These are phyloP conservation scores for Catalaphyllia jardinei DNA, from an alignment of 64 coral and sea anemone species.

Conservation along the genomic window DNA sequence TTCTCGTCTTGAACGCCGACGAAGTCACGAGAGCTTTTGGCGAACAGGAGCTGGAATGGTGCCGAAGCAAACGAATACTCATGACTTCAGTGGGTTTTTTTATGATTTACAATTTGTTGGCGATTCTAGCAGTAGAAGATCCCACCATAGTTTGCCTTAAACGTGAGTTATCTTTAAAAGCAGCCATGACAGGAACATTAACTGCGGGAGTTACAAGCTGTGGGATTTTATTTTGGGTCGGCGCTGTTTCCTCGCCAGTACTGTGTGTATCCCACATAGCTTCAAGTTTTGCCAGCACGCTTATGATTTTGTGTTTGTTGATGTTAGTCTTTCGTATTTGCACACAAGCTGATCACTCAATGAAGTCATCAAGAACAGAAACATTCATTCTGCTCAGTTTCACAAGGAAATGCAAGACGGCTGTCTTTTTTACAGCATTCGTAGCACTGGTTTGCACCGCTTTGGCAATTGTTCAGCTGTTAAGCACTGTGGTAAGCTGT, in stretches of 20 bases:
- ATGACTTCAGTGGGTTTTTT: background rate
- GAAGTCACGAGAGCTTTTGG: background rate
- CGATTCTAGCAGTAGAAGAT: slow-evolving; percentile 6
- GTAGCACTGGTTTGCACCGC: background rate
- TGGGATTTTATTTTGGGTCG: background rate
- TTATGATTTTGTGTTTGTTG: background rate
- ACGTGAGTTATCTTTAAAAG: background rate
- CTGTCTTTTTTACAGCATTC: background rate
- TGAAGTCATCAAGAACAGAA: no score
- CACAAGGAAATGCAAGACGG: background rate
- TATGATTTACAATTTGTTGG: background rate
- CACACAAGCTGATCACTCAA: background rate
- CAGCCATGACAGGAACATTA: background rate
- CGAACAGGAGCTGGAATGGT: background rate
- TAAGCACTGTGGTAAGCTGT: background rate
- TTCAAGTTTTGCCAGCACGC: background rate
- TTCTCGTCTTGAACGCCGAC: background rate
- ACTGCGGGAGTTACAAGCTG: background rate
- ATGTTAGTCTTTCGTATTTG: background rate
- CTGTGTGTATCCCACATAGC: background rate
- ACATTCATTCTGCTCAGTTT: background rate
- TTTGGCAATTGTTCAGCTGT: background rate
- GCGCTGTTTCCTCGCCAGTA: background rate
- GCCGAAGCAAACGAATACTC: background rate
- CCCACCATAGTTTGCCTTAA: background rate